A percentile compares a stretch with the other conserved stretches of the same genome.
Evolutionary conservation across 2,113 vertebrate genomes (phyloP).

Genomic region (Loxodonta africana): DNA sequence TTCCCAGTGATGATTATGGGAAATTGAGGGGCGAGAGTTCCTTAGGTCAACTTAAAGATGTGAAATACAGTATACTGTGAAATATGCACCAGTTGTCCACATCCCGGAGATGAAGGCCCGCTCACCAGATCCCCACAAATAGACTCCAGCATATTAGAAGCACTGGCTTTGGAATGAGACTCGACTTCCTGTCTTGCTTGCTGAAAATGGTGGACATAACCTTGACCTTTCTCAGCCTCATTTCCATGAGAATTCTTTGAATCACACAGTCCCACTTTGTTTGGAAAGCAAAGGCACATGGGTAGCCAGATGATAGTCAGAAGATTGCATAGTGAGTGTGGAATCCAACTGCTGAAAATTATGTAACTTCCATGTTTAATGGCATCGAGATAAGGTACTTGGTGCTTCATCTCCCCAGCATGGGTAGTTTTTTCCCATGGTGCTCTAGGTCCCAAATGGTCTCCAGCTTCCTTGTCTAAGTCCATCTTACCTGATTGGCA

Average conservation of each 20-base stretch:
- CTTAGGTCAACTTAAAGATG: not conserved
- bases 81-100: fast-evolving
- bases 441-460: not conserved
- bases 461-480: not conserved
- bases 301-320: not conserved
- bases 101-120: fast-evolving
- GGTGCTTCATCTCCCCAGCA: fast-evolving
- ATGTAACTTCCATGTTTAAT: fast-evolving
- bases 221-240: too few relatives aligned
- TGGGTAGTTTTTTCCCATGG: not conserved
- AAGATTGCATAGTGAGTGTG: not conserved
- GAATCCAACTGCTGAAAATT: not conserved
- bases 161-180: not conserved
- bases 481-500: not conserved
- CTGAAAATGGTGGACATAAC: too few relatives aligned
- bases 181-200: not conserved
- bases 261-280: not conserved
- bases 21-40: not conserved
- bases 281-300: not conserved
- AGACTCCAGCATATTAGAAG: fast-evolving
- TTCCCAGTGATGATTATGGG: too few relatives aligned
- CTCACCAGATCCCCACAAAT: fast-evolving
- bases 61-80: not conserved
- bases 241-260: not conserved
- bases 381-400: too few relatives aligned